Evolutionary conservation across 1,140 invertebrate species (phyloP), one percentile per base, ranked within the genome.

Genomic region (Temnothorax longispinosus): DNA sequence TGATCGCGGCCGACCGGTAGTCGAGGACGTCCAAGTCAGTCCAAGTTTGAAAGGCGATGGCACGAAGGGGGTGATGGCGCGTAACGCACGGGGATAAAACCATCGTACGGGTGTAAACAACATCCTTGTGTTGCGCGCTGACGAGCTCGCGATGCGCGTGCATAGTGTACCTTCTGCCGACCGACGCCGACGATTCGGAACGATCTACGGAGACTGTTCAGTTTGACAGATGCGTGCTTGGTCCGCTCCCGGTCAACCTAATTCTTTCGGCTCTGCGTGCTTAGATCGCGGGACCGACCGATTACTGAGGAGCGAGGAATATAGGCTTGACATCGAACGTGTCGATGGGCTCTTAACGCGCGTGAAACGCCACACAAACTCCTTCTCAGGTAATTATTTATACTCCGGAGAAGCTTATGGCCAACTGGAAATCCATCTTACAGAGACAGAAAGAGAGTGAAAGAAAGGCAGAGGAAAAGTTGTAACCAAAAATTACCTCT

Each of bases 171-270:
- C 5, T 13, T 41, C 13, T 38, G 7, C 38, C 38, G 27, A 41
- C 52, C 5, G 44, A 35, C 27, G 27, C 60, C 32, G 35, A 41
- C 41, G 13, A 41, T 15, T 41, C 35, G 21, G 7, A n/a, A 4
- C 21, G n/a, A 41, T 80, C 35, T 52, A 69, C 35, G 21, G 32
- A 10, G 32, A 21, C 47, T 69, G 8, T 1, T 44, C 15, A 13
- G n/a, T n/a, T 81, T 81, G 62, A 69, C 47, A 81, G 64, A 3
- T 81, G 58, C 60, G 21, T 64, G 7, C 13, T 27, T 27, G 27
- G 18, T 41, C 1, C 4, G 38, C 1, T 18, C 21, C 0, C 2
- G 27, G 7, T 35, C 1, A 52, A 35, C 1, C 11, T 13, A 27
- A 64, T n/a, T 50, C n/a, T 60, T 4, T 58, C 3, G 15, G 13